These are phyloP conservation scores for Actinia tenebrosa DNA, from an alignment of 64 coral and sea anemone species.

Conservation along the genomic window DNA sequence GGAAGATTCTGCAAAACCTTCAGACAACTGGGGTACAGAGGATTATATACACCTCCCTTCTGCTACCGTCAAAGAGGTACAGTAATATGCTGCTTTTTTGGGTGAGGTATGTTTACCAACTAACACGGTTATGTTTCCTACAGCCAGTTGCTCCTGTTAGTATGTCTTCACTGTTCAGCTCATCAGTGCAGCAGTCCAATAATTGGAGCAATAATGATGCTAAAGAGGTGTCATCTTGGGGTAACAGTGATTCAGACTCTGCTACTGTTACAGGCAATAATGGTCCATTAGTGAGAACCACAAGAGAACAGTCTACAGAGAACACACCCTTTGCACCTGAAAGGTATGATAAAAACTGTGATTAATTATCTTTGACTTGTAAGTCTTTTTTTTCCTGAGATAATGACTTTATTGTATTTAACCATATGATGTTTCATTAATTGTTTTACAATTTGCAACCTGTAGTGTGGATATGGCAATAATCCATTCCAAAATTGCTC, in stretches of 20 bases:
- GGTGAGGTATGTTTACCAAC: neutral
- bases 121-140: neutral
- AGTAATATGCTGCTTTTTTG: neutral
- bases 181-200: neutral
- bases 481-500: conserved; percentile 84
- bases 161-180: conserved; percentile 34
- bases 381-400: no score
- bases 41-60: conserved; percentile 39
- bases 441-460: neutral
- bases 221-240: conserved; percentile 3
- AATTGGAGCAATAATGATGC: neutral
- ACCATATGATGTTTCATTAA: neutral
- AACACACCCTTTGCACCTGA: conserved; percentile 29
- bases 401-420: neutral
- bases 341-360: conserved; percentile 10
- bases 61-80: conserved; percentile 34
- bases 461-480: conserved; percentile 75
- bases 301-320: conserved; percentile 24
- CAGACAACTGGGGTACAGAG: conserved; percentile 68
- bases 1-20: conserved; percentile 37
- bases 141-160: conserved; percentile 32
- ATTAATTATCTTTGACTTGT: no score
- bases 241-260: neutral
- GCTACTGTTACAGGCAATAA: neutral
- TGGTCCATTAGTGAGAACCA: neutral